A percentile compares a stretch with the other conserved stretches of the same genome.
Evolutionary conservation across 2,113 vertebrate species (phyloP).

Genomic region (Otis tarda): DNA sequence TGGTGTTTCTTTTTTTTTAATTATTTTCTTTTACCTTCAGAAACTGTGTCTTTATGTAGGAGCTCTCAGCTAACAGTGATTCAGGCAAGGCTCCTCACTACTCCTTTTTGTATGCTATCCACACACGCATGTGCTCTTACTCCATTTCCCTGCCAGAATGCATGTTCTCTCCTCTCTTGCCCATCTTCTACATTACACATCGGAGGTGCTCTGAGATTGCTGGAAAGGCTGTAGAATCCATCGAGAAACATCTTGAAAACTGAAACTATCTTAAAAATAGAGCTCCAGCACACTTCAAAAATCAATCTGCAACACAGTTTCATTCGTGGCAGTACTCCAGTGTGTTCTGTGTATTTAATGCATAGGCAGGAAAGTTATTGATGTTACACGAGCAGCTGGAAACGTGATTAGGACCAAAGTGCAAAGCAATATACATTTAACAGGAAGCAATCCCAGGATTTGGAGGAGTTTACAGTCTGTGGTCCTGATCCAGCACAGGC

Average conservation of each 20-base stretch:
- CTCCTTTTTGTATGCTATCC: neutral
- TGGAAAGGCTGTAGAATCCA: neutral
- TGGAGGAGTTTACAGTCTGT: neutral
- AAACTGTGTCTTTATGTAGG: neutral
- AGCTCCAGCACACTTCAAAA: neutral
- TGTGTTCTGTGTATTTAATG: neutral
- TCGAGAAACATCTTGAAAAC: neutral
- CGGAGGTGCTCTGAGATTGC: neutral
- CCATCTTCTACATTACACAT: neutral
- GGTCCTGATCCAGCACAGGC: neutral
- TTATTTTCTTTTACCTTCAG: neutral
- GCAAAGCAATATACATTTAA: neutral
- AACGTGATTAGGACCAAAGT: neutral
- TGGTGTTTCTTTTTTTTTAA: rapidly evolving
- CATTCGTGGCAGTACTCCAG: neutral
- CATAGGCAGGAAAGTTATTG: neutral
- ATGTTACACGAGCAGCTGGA: neutral
- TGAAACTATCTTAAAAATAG: neutral
- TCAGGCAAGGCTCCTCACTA: neutral
- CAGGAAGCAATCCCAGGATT: neutral
- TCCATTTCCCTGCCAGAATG: neutral
- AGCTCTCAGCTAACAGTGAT: neutral
- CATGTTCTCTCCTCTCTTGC: neutral
- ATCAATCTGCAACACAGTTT: neutral
- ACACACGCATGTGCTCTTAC: neutral